These are phyloP conservation scores for Talpa occidentalis DNA, from an alignment of 2,113 vertebrate species.

Conservation along the genomic window DNA sequence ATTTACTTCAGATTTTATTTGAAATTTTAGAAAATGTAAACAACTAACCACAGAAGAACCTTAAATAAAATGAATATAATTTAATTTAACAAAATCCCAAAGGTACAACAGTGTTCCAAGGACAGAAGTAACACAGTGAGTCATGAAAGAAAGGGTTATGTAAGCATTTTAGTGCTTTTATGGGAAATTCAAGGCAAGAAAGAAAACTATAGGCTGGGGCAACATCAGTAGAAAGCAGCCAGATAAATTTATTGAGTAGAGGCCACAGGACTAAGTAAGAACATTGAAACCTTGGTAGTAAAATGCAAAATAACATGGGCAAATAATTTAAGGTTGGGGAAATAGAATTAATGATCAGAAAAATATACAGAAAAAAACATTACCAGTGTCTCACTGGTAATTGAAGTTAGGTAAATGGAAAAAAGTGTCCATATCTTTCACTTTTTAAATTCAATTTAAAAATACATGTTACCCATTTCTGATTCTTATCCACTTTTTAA, in stretches of 20 bases:
- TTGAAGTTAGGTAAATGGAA: background rate
- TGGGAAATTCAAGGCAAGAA: background rate
- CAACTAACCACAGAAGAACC: background rate
- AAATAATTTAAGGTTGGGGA: background rate
- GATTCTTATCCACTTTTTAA: background rate
- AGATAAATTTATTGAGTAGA: background rate
- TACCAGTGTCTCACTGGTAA: background rate
- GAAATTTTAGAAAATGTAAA: background rate
- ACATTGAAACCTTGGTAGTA: background rate
- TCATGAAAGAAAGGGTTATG: background rate
- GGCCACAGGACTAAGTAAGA: background rate
- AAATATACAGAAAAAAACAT: background rate
- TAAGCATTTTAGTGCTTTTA: background rate
- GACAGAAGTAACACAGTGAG: background rate
- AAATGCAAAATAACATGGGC: background rate
- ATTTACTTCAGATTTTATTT: background rate
- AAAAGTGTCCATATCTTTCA: background rate
- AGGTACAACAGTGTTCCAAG: background rate
- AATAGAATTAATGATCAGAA: background rate
- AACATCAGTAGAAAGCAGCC: background rate
- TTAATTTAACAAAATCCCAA: background rate
- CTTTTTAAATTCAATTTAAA: background rate
- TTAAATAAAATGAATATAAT: background rate
- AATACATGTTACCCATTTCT: background rate
- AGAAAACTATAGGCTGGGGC: background rate